These are phyloP conservation scores for Gnatocerus cornutus DNA, from an alignment of 2,888 invertebrate species.

Conservation along the genomic window DNA sequence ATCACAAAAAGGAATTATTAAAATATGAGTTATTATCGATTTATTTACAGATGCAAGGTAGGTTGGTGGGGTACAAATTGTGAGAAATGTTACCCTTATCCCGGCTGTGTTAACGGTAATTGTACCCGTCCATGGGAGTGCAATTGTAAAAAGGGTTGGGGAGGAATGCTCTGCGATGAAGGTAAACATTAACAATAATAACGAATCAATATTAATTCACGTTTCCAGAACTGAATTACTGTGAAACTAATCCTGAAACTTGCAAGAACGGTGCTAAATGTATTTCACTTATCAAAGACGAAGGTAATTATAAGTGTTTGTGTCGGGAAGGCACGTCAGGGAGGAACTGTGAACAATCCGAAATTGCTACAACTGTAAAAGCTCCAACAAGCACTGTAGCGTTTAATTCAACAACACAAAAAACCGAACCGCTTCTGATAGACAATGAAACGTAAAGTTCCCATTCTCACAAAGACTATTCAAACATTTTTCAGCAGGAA, in stretches of 20 bases:
- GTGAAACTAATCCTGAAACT: constrained; percentile 82
- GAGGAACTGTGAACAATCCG: constrained; percentile 82
- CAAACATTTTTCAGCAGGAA: not conserved
- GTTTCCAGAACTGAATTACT: constrained; percentile 83
- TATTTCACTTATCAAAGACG: constrained; percentile 83
- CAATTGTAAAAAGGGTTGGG: constrained; percentile 89
- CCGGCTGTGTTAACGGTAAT: constrained; percentile 89
- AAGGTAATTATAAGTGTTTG: constrained; percentile 84
- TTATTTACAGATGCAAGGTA: constrained; percentile 82
- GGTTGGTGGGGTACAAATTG: constrained; percentile 90
- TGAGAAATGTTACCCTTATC: constrained; percentile 86
- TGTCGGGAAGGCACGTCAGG: constrained; percentile 85
- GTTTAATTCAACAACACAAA: constrained; percentile 27
- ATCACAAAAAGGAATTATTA: constrained; percentile 22
- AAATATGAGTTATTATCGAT: not conserved
- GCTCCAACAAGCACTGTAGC: constrained; percentile 49
- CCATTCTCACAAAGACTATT: constrained; percentile 8
- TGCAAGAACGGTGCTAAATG: constrained; percentile 90
- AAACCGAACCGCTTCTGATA: constrained; percentile 23
- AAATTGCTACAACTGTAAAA: constrained; percentile 50
- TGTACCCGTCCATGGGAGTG: constrained; percentile 94
- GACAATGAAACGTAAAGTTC: constrained; percentile 52
- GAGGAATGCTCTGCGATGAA: constrained; percentile 93
- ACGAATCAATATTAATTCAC: not conserved
- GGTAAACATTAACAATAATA: constrained; percentile 71